These are phyloP conservation scores for Amphibalanus amphitrite DNA, from an alignment of 1,140 invertebrate genomes.

Conservation along the genomic window DNA sequence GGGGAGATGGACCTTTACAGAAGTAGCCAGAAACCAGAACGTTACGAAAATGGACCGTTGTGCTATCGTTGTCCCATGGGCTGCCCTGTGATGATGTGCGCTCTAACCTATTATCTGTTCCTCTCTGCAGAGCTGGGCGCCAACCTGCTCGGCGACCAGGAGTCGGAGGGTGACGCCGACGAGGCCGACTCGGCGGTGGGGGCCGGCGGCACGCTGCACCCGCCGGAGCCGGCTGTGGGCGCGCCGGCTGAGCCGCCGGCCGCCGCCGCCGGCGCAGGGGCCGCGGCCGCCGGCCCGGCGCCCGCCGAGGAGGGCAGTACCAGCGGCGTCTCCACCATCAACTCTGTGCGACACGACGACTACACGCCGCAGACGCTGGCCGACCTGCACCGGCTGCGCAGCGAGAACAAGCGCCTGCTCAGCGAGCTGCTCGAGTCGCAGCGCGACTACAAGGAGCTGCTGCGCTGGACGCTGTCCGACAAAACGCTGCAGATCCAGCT, in stretches of 20 bases:
- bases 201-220: constrained; percentile 21
- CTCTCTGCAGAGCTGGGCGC: constrained; percentile 55
- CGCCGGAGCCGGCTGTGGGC: constrained; percentile 36
- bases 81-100: no score
- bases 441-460: constrained; percentile 44
- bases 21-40: no score
- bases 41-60: no score
- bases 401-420: constrained; percentile 36
- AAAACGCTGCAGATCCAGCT: neutral
- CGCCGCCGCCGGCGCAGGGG: constrained; percentile 23
- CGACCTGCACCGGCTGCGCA: constrained; percentile 31
- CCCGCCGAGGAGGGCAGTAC: constrained; percentile 39
- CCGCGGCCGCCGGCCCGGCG: constrained; percentile 24
- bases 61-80: no score
- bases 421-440: constrained; percentile 46
- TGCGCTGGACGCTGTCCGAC: constrained; percentile 38
- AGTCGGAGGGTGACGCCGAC: neutral
- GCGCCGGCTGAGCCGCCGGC: constrained; percentile 15
- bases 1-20: no score
- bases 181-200: no score
- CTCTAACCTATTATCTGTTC: no score
- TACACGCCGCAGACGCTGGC: constrained; percentile 25
- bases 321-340: constrained; percentile 46
- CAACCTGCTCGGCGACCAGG: constrained; percentile 32
- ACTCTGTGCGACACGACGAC: constrained; percentile 35